Evolutionary conservation across 2,113 vertebrate species (phyloP).

Genomic region (Calonectris borealis): DNA sequence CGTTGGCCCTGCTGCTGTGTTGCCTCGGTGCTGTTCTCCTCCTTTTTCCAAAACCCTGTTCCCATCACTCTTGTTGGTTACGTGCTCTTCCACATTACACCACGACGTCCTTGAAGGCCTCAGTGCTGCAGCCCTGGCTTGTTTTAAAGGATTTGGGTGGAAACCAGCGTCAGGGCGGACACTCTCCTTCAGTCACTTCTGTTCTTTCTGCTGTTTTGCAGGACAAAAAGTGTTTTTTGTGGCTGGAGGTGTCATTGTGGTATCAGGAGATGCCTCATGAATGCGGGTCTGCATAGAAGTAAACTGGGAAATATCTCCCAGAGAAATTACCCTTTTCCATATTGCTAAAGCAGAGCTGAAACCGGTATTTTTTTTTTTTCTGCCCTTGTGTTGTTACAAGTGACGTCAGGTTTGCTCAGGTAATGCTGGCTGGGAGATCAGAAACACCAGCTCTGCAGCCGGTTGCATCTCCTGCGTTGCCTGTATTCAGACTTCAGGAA

Average conservation of each 20-base stretch:
- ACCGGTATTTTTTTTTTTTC: background rate
- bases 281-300: background rate
- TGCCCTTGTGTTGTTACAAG: background rate
- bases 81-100: fast-evolving
- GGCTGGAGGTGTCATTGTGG: fast-evolving
- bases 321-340: background rate
- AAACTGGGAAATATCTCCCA: background rate
- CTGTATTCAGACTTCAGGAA: background rate
- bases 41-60: background rate
- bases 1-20: background rate
- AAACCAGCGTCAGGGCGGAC: fast-evolving
- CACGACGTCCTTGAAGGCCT: fast-evolving
- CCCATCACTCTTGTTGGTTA: background rate
- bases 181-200: background rate
- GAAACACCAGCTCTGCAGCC: background rate
- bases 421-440: background rate
- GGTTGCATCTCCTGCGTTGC: background rate
- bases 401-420: background rate
- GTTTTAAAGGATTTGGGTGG: background rate
- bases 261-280: background rate
- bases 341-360: background rate
- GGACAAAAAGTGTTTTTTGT: background rate
- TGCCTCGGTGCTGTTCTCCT: background rate
- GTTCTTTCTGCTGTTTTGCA: background rate
- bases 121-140: background rate